These are phyloP conservation scores for Dromius quadrimaculatus DNA, from an alignment of 2,888 invertebrate genomes.

Conservation along the genomic window DNA sequence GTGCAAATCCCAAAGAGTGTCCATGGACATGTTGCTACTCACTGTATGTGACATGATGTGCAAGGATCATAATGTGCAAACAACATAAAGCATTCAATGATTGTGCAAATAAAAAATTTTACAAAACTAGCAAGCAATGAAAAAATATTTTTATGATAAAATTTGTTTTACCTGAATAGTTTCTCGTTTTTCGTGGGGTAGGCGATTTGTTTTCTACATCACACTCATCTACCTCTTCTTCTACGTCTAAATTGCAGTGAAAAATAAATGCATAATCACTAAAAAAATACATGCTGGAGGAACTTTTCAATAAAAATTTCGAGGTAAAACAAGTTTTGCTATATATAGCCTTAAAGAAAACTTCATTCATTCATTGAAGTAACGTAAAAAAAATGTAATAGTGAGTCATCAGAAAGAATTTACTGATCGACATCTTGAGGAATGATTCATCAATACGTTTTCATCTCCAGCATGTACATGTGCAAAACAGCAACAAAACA, in stretches of 20 bases:
- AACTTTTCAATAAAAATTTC: not conserved
- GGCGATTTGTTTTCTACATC: conserved; percentile 30
- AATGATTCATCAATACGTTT: no score
- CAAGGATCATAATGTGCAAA: not conserved
- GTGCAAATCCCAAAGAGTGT: conserved; percentile 80
- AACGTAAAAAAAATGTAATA: not conserved
- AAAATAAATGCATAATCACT: not conserved
- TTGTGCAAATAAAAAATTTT: not conserved
- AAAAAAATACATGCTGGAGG: conserved; percentile 8
- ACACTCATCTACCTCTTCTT: conserved; percentile 44
- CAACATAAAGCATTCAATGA: not conserved
- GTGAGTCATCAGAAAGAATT: not conserved
- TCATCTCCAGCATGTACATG: conserved; percentile 17
- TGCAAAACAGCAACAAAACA: conserved; percentile 25
- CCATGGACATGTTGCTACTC: conserved; percentile 76
- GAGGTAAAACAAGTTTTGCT: not conserved
- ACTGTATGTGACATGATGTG: conserved; percentile 61
- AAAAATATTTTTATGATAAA: not conserved
- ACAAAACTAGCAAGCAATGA: not conserved
- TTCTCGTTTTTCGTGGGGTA: conserved; percentile 28
- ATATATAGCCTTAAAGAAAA: not conserved
- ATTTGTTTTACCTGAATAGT: conserved; percentile 40
- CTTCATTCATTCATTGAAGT: not conserved
- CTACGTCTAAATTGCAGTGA: conserved; percentile 44
- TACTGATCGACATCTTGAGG: not conserved